Evolutionary conservation across 2,113 vertebrate genomes (phyloP), one percentile per base, ranked within the genome.

Genomic region (Polypterus bichir): DNA sequence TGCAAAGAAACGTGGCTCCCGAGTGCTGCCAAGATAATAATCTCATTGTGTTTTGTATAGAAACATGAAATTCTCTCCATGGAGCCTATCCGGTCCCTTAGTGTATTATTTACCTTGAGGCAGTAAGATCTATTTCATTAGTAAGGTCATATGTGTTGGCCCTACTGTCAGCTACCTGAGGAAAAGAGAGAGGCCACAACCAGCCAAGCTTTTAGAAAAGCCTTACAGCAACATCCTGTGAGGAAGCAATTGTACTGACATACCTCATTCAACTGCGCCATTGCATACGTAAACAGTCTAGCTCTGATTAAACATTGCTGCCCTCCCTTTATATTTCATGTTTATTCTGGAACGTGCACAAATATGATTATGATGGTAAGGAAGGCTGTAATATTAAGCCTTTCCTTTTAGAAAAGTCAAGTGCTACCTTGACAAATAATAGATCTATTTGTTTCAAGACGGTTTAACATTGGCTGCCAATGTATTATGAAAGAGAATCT

Each of bases 161-260:
- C 9, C 44, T 53, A 8, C 7, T 11, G 44, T 10, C 10, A 55
- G 5, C 10, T 55, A 10, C 5, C 54, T 8, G 54, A 27, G 27
- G 54, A 5, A 55, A 27, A 55, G 54, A 55, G 44, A 27, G 44
- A 55, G 3, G 6, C 54, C 44, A 27, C 5, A 27, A 27, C 54
- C 10, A 55, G 54, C 9, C 54, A 55, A 27, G 44, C 54, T 5
- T 55, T 6, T 55, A 27, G 44, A 55, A 27, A 55, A 55, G 54
- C 54, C 54, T 55, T 55, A 55, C 9, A 55, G 44, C 54, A 55
- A 55, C 54, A 55, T 55, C 54, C 6, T 55, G 54, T 55, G 44
- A 55, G 54, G 3, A 55, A 55, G 54, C 51, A 55, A 11, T 55
- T 55, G 10, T 27, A 55, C 5, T 55, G 6, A 6, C 54, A 55